These are phyloP conservation scores for Typhlomys cinereus DNA, from an alignment of 2,113 vertebrate species.

Conservation along the genomic window DNA sequence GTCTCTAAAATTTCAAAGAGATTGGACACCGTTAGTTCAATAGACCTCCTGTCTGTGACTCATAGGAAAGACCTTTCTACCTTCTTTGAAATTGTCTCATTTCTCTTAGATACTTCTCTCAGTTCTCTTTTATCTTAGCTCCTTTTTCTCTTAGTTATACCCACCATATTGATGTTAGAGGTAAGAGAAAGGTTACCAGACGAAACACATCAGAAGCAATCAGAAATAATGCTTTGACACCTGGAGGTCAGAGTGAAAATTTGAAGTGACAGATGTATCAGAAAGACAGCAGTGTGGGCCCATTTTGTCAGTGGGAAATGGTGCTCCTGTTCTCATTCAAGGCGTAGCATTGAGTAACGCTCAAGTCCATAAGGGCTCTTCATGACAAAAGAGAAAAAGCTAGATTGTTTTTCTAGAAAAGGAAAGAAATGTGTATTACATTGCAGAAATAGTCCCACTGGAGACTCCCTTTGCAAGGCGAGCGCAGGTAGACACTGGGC, in stretches of 20 bases:
- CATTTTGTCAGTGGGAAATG: not conserved
- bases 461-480: not conserved
- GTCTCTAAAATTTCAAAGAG: not conserved
- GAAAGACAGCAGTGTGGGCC: not conserved
- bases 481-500: not conserved
- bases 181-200: not conserved
- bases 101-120: not conserved
- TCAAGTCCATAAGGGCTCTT: not conserved
- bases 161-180: not conserved
- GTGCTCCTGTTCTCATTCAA: not conserved
- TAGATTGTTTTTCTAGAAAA: not conserved
- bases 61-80: not conserved
- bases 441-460: not conserved
- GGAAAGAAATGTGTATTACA: not conserved
- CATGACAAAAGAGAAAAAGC: not conserved
- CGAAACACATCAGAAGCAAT: not conserved
- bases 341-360: not conserved
- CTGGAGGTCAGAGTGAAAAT: not conserved
- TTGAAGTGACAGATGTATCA: constrained; percentile 5
- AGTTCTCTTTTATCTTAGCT: not conserved
- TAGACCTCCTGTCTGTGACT: not conserved
- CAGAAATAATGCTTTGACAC: not conserved
- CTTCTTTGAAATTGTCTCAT: not conserved
- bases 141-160: not conserved
- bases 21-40: not conserved